These are phyloP conservation scores for Malurus cyaneus DNA, from an alignment of 2,113 vertebrate species.

Conservation along the genomic window DNA sequence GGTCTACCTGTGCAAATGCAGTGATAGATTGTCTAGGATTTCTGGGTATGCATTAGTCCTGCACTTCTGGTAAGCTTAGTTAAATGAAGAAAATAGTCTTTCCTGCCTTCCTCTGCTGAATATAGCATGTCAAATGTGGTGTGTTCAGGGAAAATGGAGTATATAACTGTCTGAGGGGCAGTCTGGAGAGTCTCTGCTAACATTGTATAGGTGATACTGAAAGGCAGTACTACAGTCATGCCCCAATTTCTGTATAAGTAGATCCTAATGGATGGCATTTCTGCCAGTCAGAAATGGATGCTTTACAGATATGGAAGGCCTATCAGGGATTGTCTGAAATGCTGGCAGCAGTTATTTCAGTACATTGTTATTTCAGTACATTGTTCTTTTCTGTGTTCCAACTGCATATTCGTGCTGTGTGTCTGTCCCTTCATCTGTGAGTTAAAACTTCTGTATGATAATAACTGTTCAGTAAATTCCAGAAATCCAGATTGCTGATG, in stretches of 20 bases:
- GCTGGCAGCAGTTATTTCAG: not conserved
- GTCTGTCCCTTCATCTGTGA: not conserved
- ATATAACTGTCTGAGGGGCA: not conserved
- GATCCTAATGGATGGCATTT: not conserved
- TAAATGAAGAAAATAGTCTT: not conserved
- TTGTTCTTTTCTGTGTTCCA: not conserved
- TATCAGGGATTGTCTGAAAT: not conserved
- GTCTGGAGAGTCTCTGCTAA: not conserved
- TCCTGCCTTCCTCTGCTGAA: not conserved
- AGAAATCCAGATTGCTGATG: not conserved
- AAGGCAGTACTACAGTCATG: not conserved
- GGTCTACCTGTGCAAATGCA: not conserved
- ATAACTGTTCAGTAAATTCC: not conserved
- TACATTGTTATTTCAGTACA: rapidly evolving
- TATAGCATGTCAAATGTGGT: not conserved
- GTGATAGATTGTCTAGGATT: not conserved
- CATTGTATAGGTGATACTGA: not conserved
- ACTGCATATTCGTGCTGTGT: not conserved
- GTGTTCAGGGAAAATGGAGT: not conserved
- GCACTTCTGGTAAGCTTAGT: not conserved
- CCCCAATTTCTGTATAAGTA: not conserved
- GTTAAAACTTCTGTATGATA: not conserved
- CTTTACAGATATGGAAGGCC: not conserved
- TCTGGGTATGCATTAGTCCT: not conserved
- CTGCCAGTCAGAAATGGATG: not conserved